Percentiles rank a stretch among this genome's conserved stretches.
Evolutionary conservation across 2,113 vertebrate species (phyloP).

Genomic region (Peromyscus maniculatus): DNA sequence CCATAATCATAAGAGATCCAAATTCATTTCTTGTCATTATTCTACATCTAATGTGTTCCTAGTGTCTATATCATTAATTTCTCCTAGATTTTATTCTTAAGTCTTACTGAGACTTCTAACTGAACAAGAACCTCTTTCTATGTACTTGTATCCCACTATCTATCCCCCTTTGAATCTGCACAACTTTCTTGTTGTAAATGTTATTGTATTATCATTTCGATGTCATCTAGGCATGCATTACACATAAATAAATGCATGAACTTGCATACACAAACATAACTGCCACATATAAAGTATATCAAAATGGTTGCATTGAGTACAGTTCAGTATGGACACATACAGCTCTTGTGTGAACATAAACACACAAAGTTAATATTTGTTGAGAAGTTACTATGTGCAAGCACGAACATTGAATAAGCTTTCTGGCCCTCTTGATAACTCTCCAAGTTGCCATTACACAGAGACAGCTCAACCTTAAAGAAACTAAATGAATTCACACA

Average conservation of each 20-base stretch:
- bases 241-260: not conserved
- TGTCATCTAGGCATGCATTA: not conserved
- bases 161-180: not conserved
- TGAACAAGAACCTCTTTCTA: not conserved
- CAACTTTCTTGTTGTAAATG: not conserved
- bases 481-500: not conserved
- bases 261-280: not conserved
- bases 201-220: not conserved
- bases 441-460: not conserved
- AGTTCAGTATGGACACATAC: not conserved
- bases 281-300: not conserved
- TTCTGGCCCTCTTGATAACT: not conserved
- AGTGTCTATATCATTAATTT: conserved; percentile 1
- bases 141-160: not conserved
- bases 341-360: not conserved
- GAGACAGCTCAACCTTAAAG: conserved; percentile 17
- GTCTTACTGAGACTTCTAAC: not conserved
- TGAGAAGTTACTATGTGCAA: not conserved
- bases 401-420: not conserved
- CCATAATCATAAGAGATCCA: not conserved
- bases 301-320: not conserved
- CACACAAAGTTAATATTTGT: not conserved
- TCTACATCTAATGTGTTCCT: not conserved
- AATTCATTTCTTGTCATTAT: not conserved
- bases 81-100: not conserved